Conservation (phyloP, 2,113 vertebrate species). For the Platichthys flesus region DNA sequence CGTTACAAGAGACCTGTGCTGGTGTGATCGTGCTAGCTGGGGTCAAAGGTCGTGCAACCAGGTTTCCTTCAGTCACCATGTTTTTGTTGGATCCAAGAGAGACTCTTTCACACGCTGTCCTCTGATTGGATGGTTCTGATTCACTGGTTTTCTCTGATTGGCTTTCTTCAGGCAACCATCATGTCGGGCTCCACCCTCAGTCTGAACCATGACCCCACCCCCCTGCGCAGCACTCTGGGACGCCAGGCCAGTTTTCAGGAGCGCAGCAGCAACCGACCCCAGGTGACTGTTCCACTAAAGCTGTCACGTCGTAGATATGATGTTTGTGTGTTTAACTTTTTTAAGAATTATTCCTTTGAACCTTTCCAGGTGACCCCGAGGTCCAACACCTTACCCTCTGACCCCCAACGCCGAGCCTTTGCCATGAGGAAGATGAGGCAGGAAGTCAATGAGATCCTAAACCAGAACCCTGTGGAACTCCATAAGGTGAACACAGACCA, state of each 20-base stretch:
- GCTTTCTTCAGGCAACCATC: conserved; percentile 90
- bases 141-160: conserved; percentile 31
- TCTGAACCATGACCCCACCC: conserved; percentile 91
- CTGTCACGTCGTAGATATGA: too few relatives aligned
- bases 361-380: conserved; percentile 86
- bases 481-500: conserved; percentile 87
- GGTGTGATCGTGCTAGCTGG: conserved; percentile 6
- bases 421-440: conserved; percentile 96
- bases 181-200: conserved; percentile 98
- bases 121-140: conserved; percentile 7
- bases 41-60: conserved; percentile 16
- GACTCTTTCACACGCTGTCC: background rate
- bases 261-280: conserved; percentile 87
- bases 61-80: background rate
- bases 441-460: conserved; percentile 95
- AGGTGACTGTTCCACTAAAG: conserved; percentile 74
- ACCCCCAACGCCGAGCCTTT: conserved; percentile 91
- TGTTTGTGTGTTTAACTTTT: background rate
- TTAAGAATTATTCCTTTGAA: background rate
- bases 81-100: conserved; percentile 15
- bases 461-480: conserved; percentile 96
- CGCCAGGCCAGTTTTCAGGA: conserved; percentile 98
- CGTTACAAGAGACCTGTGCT: conserved; percentile 7
- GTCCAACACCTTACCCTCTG: conserved; percentile 95
- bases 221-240: conserved; percentile 89